Percentiles rank a stretch among this genome's conserved stretches.
phyloP scores from a whole-genome alignment of 2,113 vertebrate species.

The Erythrocercus mccallii region DNA sequence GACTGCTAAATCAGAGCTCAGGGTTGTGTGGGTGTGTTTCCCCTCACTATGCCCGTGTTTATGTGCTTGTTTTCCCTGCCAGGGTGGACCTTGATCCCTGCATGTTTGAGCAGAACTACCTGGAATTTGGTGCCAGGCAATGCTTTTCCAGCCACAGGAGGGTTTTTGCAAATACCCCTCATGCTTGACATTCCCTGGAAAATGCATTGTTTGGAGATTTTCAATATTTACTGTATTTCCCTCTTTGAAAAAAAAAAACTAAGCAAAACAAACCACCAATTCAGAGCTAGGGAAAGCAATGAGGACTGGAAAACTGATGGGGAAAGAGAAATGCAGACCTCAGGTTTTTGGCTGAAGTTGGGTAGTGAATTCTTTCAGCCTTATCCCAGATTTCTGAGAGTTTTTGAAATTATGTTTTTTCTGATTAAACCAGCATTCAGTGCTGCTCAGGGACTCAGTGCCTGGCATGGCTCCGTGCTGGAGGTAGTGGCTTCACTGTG shows the following conservation, averaged over 20 bases:
- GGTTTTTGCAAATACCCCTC: neutral
- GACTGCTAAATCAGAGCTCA: neutral
- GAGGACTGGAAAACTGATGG: neutral
- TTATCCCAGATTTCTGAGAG: neutral
- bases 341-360: neutral
- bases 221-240: neutral
- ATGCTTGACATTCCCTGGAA: neutral
- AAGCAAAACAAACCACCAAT: neutral
- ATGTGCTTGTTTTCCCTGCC: neutral
- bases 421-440: accelerated
- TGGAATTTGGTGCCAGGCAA: neutral
- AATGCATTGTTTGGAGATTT: neutral
- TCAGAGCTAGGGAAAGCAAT: neutral
- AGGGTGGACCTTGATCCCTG: neutral
- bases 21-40: neutral
- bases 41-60: neutral
- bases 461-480: accelerated
- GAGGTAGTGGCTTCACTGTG: neutral
- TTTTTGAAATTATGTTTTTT: neutral
- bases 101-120: neutral
- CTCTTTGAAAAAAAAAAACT: neutral
- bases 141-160: neutral
- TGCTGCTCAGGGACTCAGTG: neutral
- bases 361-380: neutral
- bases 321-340: neutral